Base-by-base conservation (phyloP, 2,797 vertebrate genomes). In the Bovichtus variegatus region DNA sequence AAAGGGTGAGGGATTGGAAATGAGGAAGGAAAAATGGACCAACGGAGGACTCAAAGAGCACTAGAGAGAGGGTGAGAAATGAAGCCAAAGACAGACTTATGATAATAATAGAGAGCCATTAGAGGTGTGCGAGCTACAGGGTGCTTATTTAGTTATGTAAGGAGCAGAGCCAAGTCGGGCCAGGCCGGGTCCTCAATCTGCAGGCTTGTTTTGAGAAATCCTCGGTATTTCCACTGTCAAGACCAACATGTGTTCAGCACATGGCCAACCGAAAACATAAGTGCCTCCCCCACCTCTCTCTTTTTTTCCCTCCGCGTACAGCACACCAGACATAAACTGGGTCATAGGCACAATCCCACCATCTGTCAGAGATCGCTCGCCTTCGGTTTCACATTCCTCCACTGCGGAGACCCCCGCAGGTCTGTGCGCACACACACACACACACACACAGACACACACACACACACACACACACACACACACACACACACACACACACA, bases 371-470 rank as follows among this genome's bases (percentile, higher is more conserved):
- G 81, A 92, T 84, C 76, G 73, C 78, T 72, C 40, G 77, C 85
- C 87, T 93, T 93, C 53, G 78, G 93, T 91, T 93, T 91, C 89
- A 91, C 92, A 93, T 95, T 95, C 92, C 91, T 90, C 69, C 81
- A 60, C 73, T 62, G 70, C 50, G 43, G 80, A 92, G 89, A 85
- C 90, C 84, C 81, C 71, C 71, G 55, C 71, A 69, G 58, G 51
- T 74, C 76, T 31, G 46, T 29, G 21, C 76, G 84, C 81, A 81
- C 79, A 78, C 31, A 71, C 74, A 71, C 76, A 64, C 44, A 70
- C 51, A 58, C 47, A 40, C 71, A 69, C 53, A 27, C n/a, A n/a
- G n/a, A n/a, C n/a, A n/a, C 25, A n/a, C n/a, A n/a, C n/a, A n/a
- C n/a, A n/a, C n/a, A n/a, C 70, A 76, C 10, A 40, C 27, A 47